Conservation (phyloP, 2,113 vertebrate species). For the Melozone crissalis region DNA sequence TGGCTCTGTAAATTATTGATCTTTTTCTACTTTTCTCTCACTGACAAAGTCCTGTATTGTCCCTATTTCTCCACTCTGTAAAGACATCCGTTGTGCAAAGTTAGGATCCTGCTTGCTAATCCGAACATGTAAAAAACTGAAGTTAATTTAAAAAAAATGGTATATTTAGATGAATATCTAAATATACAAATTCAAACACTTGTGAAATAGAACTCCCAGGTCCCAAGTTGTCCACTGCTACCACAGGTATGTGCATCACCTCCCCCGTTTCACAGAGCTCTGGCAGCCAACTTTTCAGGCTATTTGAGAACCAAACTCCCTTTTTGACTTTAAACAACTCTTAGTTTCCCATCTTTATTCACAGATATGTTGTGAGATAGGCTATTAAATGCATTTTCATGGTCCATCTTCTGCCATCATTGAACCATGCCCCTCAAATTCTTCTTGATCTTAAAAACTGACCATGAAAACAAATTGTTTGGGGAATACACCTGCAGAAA, state of each 20-base stretch:
- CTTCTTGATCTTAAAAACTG: not conserved
- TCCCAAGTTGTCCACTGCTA: not conserved
- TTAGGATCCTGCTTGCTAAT: not conserved
- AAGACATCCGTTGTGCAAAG: not conserved
- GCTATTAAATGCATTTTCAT: not conserved
- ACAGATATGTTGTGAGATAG: not conserved
- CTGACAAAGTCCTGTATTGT: not conserved
- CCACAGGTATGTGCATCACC: not conserved
- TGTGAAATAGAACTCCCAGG: not conserved
- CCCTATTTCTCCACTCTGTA: not conserved
- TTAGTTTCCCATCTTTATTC: not conserved
- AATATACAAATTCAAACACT: not conserved
- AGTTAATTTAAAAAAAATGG: not conserved
- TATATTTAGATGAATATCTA: not conserved
- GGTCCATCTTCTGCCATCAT: not conserved
- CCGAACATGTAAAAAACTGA: not conserved
- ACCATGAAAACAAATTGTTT: not conserved
- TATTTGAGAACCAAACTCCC: not conserved
- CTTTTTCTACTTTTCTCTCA: not conserved
- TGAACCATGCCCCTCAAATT: not conserved
- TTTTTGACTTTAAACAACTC: not conserved
- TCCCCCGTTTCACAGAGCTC: not conserved
- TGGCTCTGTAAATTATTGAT: not conserved
- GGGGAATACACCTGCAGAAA: not conserved
- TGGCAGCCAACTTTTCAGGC: not conserved